Evolutionary conservation across 2,888 invertebrate genomes (phyloP).

Genomic region (Leptura quadrifasciata): DNA sequence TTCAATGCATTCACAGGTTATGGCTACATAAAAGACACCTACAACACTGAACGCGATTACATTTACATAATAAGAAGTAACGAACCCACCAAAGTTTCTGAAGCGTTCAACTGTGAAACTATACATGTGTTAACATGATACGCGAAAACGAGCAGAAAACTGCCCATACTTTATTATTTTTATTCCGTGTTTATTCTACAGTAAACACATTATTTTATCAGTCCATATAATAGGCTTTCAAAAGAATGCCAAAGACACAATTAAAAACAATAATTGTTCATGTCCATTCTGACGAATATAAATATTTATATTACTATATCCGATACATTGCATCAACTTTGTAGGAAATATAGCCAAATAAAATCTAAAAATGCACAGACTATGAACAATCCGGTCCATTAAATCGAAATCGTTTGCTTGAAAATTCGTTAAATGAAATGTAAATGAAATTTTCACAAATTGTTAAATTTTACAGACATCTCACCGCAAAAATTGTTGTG

Average conservation of each 20-base stretch:
- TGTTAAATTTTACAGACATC: too few species aligned
- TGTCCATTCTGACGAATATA: too few species aligned
- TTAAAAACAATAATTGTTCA: too few species aligned
- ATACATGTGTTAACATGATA: constrained; percentile 59
- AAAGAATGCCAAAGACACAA: neutral
- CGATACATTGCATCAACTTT: too few species aligned
- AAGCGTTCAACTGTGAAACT: constrained; percentile 57
- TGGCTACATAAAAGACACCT: constrained; percentile 34
- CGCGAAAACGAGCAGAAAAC: constrained; percentile 58
- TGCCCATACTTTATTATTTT: constrained; percentile 51
- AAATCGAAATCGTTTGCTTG: too few species aligned
- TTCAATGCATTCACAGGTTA: constrained; percentile 11
- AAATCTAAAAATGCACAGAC: too few species aligned
- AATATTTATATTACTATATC: too few species aligned
- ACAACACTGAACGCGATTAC: constrained; percentile 39
- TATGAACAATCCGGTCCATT: too few species aligned
- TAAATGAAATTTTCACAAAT: too few species aligned
- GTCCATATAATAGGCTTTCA: neutral
- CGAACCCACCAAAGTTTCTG: constrained; percentile 52
- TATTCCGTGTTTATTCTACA: constrained; percentile 39
- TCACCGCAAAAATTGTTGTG: too few species aligned
- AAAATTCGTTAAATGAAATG: too few species aligned
- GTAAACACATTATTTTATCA: constrained; percentile 31
- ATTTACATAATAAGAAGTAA: constrained; percentile 47
- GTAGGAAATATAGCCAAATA: too few species aligned